Evolutionary conservation across 2,888 invertebrate species (phyloP).

Genomic region (Trissolcus brochymenae): DNA sequence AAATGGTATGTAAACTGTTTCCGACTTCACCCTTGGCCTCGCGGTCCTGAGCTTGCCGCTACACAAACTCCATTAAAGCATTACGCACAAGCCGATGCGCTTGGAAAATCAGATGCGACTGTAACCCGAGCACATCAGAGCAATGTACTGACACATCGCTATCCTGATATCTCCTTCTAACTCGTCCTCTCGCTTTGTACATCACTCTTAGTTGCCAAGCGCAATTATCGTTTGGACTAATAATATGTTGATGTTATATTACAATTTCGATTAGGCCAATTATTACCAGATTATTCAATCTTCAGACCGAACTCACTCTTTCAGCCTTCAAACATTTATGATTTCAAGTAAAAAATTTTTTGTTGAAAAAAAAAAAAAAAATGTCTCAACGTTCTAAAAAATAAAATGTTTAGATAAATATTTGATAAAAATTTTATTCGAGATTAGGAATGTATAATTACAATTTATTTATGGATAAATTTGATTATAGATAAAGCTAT

Average conservation of each 20-base stretch:
- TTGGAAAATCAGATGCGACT: constrained; percentile 75
- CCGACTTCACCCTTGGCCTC: constrained; percentile 71
- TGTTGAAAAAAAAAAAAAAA: too few species aligned
- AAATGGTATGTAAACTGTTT: constrained; percentile 76
- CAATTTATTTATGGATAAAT: too few species aligned
- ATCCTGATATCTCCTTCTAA: constrained; percentile 1
- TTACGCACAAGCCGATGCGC: constrained; percentile 76
- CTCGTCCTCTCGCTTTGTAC: neutral
- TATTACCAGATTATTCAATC: too few species aligned
- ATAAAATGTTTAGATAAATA: too few species aligned
- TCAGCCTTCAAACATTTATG: too few species aligned
- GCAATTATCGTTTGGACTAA: constrained; percentile 38
- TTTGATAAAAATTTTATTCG: too few species aligned
- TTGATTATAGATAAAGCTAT: too few species aligned
- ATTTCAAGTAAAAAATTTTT: too few species aligned
- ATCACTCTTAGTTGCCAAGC: constrained; percentile 20
- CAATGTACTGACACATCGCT: constrained; percentile 15
- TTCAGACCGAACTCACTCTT: too few species aligned
- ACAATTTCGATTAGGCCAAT: neutral
- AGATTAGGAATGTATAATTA: too few species aligned
- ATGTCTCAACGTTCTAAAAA: too few species aligned
- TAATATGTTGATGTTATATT: constrained; percentile 14
- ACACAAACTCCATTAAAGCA: constrained; percentile 77
- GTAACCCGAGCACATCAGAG: constrained; percentile 55
- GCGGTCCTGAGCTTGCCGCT: constrained; percentile 64